Evolutionary conservation across 1,140 invertebrate genomes (phyloP).

Genomic region (Leptinotarsa undecemlineata): DNA sequence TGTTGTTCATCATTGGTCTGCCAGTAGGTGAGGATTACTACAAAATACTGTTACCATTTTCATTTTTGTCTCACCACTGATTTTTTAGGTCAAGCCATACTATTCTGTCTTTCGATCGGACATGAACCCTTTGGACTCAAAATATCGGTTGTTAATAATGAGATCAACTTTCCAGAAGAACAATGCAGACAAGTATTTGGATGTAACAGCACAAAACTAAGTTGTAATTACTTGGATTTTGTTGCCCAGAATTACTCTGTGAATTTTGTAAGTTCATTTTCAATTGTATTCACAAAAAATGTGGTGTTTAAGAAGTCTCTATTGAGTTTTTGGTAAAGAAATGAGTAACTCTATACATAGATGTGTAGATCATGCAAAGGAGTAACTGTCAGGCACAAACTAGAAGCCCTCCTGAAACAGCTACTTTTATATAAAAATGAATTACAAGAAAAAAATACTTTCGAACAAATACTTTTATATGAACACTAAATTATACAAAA

Average conservation of each 20-base stretch:
- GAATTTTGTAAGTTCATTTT: constrained; percentile 52
- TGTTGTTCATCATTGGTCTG: constrained; percentile 89
- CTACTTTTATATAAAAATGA: no score
- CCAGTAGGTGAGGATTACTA: constrained; percentile 58
- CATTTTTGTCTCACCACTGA: not conserved
- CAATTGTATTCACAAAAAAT: not conserved
- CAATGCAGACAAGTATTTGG: constrained; percentile 56
- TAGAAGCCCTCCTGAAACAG: no score
- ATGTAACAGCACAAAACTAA: constrained; percentile 72
- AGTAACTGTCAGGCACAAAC: no score
- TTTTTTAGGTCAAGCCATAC: constrained; percentile 73
- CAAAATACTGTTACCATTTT: not conserved
- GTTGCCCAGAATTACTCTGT: constrained; percentile 65
- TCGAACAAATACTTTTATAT: no score
- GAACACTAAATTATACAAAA: no score
- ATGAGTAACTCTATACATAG: not conserved
- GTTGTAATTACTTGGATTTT: constrained; percentile 75
- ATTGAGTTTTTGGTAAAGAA: not conserved
- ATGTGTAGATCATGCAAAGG: not conserved
- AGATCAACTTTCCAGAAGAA: constrained; percentile 66
- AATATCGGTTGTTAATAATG: constrained; percentile 84
- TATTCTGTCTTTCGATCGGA: constrained; percentile 94
- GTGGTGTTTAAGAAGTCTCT: not conserved
- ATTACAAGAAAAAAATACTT: no score
- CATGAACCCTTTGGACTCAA: constrained; percentile 83